Conservation (phyloP, 2,797 vertebrate genomes). For the Scolopax rusticola region DNA sequence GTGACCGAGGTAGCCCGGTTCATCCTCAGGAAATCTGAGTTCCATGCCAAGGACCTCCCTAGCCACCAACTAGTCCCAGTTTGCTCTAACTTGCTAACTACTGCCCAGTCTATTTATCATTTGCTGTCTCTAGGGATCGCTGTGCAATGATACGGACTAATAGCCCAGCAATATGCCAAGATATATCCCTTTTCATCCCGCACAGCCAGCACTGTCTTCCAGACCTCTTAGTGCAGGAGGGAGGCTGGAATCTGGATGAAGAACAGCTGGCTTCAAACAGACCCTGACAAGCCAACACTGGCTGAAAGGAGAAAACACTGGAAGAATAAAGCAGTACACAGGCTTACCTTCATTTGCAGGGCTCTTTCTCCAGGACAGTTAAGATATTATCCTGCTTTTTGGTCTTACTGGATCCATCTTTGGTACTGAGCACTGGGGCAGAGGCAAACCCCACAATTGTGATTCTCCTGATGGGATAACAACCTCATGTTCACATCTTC, state of each 20-base stretch:
- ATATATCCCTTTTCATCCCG: constrained; percentile 22
- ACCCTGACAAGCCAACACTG: background rate
- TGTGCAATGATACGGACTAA: background rate
- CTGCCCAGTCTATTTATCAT: constrained; percentile 36
- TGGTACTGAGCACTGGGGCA: background rate
- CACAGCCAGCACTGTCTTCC: constrained; percentile 51
- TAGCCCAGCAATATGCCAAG: constrained; percentile 45
- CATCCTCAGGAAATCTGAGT: background rate
- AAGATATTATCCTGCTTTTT: background rate
- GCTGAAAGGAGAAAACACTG: constrained; percentile 30
- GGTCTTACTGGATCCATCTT: background rate
- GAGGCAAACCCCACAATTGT: background rate
- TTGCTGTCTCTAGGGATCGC: background rate
- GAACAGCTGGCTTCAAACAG: constrained; percentile 58
- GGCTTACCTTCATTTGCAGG: background rate
- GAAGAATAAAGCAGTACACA: background rate
- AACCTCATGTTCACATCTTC: background rate
- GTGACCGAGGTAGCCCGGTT: background rate
- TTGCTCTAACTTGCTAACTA: background rate
- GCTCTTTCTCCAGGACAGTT: background rate
- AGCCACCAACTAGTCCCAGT: background rate
- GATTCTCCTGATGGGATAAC: background rate
- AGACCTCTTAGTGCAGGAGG: constrained; percentile 45
- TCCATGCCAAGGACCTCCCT: background rate
- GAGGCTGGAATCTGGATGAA: constrained; percentile 53